Evolutionary conservation across 2,113 vertebrate genomes (phyloP), one percentile per base, ranked within the genome.

Genomic region (Theropithecus gelada): DNA sequence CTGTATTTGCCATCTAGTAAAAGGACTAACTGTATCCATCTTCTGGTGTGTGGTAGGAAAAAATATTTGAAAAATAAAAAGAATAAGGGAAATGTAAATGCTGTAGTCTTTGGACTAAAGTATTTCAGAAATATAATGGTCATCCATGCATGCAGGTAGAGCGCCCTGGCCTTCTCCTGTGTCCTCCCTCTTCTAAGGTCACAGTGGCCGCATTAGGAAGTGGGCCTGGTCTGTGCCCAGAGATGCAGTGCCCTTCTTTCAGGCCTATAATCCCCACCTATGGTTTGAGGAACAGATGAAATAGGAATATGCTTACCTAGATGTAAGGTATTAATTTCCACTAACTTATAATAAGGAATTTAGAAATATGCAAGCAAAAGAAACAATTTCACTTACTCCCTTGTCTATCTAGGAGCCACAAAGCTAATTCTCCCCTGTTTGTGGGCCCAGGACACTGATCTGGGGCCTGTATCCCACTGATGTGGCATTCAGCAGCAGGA

Each of bases 1-100:
- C 85, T 52, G 59, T 20, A 32, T 59, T 88, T 75, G 40, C 55
- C 43, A 43, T 57, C 48, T 57, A 11, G 90, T 81, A 96, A 92
- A 94, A 30, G 81, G 50, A 59, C 61, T 94, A 80, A 93, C 1
- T 61, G 11, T 84, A 78, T 40, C 72, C 6, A 90, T 45, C 38
- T 87, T 83, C 30, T 96, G 30, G 59, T 91, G 20, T 20, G 68
- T 55, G 35, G 50, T 70, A 94, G 93, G 73, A 32, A 45, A 73
- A 73, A 66, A 32, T 61, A 80, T 75, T 76, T 25, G 22, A 85
- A 89, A 32, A 79, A 64, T 52, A 85, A 90, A 83, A 90, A 79
- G 22, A 75, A 50, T 27, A 82, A 83, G 48, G 90, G 61, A 95
- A 90, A 85, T 59, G 8, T 73, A 96, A 97, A 94, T 79, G 52